Percentiles rank a stretch among this genome's conserved stretches.
Conservation (phyloP, 2,797 vertebrate genomes). For the Setipinna tenuifilis region DNA sequence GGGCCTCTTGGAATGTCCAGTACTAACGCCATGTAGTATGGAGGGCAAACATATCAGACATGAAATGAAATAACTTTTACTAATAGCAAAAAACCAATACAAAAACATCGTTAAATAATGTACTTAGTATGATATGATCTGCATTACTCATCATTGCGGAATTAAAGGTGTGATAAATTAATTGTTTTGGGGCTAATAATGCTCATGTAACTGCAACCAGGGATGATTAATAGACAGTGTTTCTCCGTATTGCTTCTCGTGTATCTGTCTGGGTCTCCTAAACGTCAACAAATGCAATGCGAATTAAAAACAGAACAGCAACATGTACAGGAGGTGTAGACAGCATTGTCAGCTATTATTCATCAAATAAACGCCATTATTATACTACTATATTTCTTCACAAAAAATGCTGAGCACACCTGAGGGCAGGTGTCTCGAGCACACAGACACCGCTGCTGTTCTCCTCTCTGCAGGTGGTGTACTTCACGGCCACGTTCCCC, state of each 20-base stretch:
- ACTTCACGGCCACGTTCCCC: slow-evolving; percentile 96
- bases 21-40: too few relatives aligned
- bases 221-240: background rate
- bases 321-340: background rate
- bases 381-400: too few relatives aligned
- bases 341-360: background rate
- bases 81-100: background rate
- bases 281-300: too few relatives aligned
- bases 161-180: background rate
- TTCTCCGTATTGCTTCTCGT: background rate
- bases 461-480: slow-evolving; percentile 83
- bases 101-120: background rate
- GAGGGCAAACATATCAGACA: too few relatives aligned
- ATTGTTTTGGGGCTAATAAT: background rate
- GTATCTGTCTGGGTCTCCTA: background rate
- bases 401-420: background rate
- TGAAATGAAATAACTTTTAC: background rate
- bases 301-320: background rate
- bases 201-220: background rate
- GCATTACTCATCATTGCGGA: background rate
- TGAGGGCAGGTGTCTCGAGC: background rate
- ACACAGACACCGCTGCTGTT: background rate
- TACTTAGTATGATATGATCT: background rate
- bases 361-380: background rate
- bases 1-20: too few relatives aligned